phyloP scores from a whole-genome alignment of 2,797 vertebrate genomes.

The Huso huso region DNA sequence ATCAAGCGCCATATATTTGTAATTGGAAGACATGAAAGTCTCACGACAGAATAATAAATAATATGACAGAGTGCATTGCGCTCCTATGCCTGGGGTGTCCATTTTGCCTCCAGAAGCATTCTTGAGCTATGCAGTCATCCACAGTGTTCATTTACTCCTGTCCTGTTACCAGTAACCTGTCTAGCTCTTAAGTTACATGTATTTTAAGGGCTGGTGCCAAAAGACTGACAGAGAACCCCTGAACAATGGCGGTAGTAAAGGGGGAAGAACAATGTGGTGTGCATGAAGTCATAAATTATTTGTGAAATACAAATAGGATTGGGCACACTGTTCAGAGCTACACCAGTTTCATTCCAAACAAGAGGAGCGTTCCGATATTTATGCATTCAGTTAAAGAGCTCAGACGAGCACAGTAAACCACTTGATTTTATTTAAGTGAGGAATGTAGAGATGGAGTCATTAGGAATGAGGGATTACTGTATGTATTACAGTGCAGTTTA shows the following conservation, averaged over 20 bases:
- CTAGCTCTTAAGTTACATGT: background rate
- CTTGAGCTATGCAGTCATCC: background rate
- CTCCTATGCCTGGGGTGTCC: too few species aligned
- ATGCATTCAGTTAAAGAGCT: too few species aligned
- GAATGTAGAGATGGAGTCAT: too few species aligned
- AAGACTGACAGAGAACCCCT: background rate
- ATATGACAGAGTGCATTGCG: too few species aligned
- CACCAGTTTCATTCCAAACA: conserved; percentile 4
- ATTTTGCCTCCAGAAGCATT: background rate
- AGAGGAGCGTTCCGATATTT: background rate
- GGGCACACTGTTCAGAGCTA: conserved; percentile 7
- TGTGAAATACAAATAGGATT: conserved; percentile 13
- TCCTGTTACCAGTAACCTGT: background rate
- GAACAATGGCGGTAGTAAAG: conserved; percentile 11
- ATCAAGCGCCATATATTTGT: too few species aligned
- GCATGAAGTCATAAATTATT: conserved; percentile 13
- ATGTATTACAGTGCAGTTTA: too few species aligned
- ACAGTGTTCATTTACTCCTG: background rate
- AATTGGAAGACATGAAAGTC: too few species aligned
- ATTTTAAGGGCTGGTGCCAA: background rate
- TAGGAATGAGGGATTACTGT: too few species aligned
- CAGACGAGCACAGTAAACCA: too few species aligned
- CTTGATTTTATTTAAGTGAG: too few species aligned
- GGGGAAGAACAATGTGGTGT: conserved; percentile 6
- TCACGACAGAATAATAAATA: too few species aligned